Base-by-base conservation (phyloP, 2,797 vertebrate genomes). In the Bufotes viridis region DNA sequence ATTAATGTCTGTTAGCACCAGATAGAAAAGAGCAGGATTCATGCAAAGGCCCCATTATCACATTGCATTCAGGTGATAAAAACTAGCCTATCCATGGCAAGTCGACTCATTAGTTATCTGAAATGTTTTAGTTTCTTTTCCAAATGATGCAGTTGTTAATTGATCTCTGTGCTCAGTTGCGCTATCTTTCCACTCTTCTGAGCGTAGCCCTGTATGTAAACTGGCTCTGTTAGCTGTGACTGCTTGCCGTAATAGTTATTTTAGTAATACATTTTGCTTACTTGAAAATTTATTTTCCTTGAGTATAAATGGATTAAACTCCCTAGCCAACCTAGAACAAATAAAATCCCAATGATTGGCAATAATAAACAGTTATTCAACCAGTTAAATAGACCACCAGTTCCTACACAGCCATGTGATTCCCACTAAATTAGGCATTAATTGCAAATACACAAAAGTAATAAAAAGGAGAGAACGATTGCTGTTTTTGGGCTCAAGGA, bases 1-100 rank as follows among this genome's bases (percentile, higher is more conserved):
- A 89, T 87, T 87, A 84, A 63, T 74, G 85, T 69, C 88, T 89
- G 81, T 67, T 82, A 84, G 51, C 57, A 53, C 20, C 74, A 70
- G 79, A 89, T 75, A 70, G 80, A 42, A 78, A 70, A 55, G 61
- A 79, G 24, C 24, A 82, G 29, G 9, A 75, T 51, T 81, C 57
- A 29, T 58, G 70, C 53, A 63, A 80, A 65, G 18, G 42, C 61
- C 34, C 60, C 22, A 81, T 65, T 34, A 20, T 58, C 78, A 51
- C 53, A 42, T 60, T 78, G 74, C n/a, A 65, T 85, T 85, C 51
- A 85, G 74, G 74, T 55, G 60, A 85, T 85, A 78, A 78, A 29
- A 78, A 34, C 83, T 61, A 24, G 17, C 60, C 49, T 78, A 78
- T 22, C 51, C 22, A 4, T 76, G 49, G 42, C 42, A 76, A n/a